Base-by-base conservation (phyloP, 2,113 vertebrate species). In the Riparia riparia region DNA sequence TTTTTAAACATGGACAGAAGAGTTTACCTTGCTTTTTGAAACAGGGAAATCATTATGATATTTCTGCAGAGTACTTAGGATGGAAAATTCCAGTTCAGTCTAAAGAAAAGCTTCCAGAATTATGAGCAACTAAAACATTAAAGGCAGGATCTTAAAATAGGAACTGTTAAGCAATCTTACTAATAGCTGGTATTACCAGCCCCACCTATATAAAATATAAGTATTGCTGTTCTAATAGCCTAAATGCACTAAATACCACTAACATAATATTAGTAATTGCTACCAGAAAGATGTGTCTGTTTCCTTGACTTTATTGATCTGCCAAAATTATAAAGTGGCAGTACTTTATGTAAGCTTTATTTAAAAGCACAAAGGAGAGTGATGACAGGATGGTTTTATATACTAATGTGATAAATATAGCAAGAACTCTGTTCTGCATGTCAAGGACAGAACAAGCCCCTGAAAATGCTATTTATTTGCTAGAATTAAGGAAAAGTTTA, bases 121-220 rank as follows among this genome's bases (percentile, higher is more conserved):
- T 79, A 37, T 10, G 1, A 82, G 26, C 20, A 85, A 72, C 60
- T 64, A 17, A 63, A 89, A 85, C 89, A 89, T 42, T 80, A 57
- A 93, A 91, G 70, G 19, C 12, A 22, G 18, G 5, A 2, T 34
- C 74, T 90, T 93, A 88, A 95, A 97, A 95, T 94, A 94, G 90
- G 71, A 88, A 77, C 66, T 50, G 78, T 88, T 94, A 90, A 95
- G 90, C 66, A 87, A 64, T 94, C 82, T 88, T 88, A 77, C 74
- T 95, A 88, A 97, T 80, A 92, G 90, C 29, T 77, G 50, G 6
- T 83, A 63, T 89, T 93, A 89, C 81, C 49, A 94, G 85, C 88
- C 92, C 58, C 88, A 90, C 88, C 90, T 96, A 94, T 94, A 93
- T 90, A 94, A 96, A 96, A 93, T 90, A 91, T 93, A 96, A 95